Base-by-base conservation (phyloP, 2,113 vertebrate species). In the Thinocorus orbignyianus region DNA sequence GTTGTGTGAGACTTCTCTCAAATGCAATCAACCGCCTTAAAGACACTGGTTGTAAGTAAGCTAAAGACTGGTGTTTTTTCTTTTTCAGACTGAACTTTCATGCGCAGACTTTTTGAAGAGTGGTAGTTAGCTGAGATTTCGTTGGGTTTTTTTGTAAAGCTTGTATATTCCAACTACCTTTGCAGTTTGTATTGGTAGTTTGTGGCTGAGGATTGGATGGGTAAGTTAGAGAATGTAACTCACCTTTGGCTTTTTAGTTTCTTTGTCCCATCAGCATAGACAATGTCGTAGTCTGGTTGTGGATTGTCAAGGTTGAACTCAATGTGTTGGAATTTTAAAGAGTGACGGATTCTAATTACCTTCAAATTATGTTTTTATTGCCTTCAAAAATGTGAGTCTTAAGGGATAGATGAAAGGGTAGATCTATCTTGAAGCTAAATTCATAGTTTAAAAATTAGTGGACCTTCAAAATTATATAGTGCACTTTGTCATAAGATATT, bases 1-100 rank as follows among this genome's bases (percentile, higher is more conserved):
- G 99, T 94, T 99, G 99, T 92, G 99, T 99, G 78, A 99, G 99
- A 68, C 99, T 99, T 95, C 99, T 99, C 90, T 99, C 99, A 93
- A 99, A 99, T 4, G 98, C 99, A 48, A 99, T 99, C 98, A 99
- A 99, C 97, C 99, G 99, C 97, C 99, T 99, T 95, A 99, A 99
- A 98, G 99, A 99, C 98, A 99, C 99, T 85, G 99, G 99, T 97
- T 99, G 99, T 99, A 97, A 99, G 99, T 99, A 98, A 90, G 96
- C 87, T 72, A 13, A 41, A 46, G 77, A 35, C 1, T 17, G 28
- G 33, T 22, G 18, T 60, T 91, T 83, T 19, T 86, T 83, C 37
- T 37, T 55, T 87, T 48, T 55, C 81, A 81, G 37, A 55, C 35
- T 39, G 31, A 60, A 61, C 51, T 54, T 57, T 25, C 55, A 19